A percentile compares a stretch with the other conserved stretches of the same genome.
These are phyloP conservation scores for Platichthys flesus DNA, from an alignment of 2,113 vertebrate species.

Conservation along the genomic window DNA sequence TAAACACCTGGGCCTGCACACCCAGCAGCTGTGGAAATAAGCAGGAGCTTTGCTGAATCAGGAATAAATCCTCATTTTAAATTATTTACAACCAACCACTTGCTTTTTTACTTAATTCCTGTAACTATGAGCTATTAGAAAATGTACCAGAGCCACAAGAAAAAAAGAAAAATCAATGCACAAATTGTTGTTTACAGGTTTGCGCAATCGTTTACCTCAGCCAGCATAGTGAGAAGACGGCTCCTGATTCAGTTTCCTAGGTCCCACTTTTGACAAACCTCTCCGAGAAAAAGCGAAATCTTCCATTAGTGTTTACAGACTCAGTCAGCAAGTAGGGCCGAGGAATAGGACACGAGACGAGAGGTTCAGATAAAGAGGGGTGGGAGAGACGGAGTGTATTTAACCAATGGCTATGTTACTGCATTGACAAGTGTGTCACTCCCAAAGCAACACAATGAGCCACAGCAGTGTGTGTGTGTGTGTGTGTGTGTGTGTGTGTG, in stretches of 20 bases:
- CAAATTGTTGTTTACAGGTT: conserved; percentile 18
- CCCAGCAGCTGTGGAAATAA: conserved; percentile 65
- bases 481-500: conserved; percentile 14
- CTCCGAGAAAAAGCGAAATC: conserved; percentile 42
- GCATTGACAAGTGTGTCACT: conserved; percentile 78
- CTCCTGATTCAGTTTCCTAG: conserved; percentile 46
- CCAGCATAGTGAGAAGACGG: conserved; percentile 67
- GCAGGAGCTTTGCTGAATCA: conserved; percentile 19
- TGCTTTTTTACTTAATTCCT: background rate
- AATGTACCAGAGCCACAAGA: background rate
- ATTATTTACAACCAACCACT: conserved; percentile 26
- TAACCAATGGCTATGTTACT: conserved; percentile 67
- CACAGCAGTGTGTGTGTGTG: conserved; percentile 16
- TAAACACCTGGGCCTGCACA: conserved; percentile 71
- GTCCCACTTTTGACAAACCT: conserved; percentile 43
- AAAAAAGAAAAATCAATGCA: background rate
- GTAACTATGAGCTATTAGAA: background rate
- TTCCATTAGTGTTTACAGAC: conserved; percentile 57
- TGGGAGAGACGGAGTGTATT: conserved; percentile 36
- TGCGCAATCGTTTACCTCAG: conserved; percentile 64
- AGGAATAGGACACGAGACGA: conserved; percentile 11
- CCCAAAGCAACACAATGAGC: conserved; percentile 58
- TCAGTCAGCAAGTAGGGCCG: conserved; percentile 30
- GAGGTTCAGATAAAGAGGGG: conserved; percentile 45
- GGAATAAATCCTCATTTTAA: conserved; percentile 12